These are phyloP conservation scores for Protobothrops mucrosquamatus DNA, from an alignment of 2,113 vertebrate species.

Conservation along the genomic window DNA sequence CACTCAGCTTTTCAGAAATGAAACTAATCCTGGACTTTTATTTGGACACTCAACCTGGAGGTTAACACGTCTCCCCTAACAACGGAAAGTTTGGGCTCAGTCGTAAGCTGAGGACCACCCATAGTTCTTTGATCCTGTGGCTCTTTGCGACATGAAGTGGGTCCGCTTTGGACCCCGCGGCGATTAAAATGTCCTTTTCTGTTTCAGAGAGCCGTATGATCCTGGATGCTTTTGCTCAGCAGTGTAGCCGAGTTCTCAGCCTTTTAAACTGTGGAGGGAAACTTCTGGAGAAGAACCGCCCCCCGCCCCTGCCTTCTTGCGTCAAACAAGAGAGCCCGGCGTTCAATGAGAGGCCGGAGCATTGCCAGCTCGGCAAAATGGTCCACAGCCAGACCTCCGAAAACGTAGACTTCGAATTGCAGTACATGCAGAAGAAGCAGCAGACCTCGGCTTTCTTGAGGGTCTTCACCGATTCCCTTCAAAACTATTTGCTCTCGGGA, in stretches of 20 bases:
- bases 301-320: constrained; percentile 80
- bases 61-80: no score
- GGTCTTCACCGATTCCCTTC: constrained; percentile 96
- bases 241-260: constrained; percentile 95
- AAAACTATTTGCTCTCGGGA: constrained; percentile 92
- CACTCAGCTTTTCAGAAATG: no score
- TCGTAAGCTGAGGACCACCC: no score
- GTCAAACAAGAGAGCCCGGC: constrained; percentile 87
- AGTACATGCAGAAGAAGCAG: constrained; percentile 89
- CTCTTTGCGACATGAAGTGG: constrained; percentile 20
- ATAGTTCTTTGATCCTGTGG: not conserved
- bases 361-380: constrained; percentile 77
- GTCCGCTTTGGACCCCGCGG: constrained; percentile 53
- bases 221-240: constrained; percentile 96
- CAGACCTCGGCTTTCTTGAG: constrained; percentile 92
- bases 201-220: constrained; percentile 92
- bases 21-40: no score
- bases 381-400: constrained; percentile 82
- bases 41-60: no score
- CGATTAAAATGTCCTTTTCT: constrained; percentile 58
- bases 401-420: constrained; percentile 81
- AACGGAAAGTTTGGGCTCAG: no score
- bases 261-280: constrained; percentile 93
- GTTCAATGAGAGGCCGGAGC: constrained; percentile 73
- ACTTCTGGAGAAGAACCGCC: constrained; percentile 81